These are phyloP conservation scores for Mimumesa dahlbomi DNA, from an alignment of 2,888 invertebrate genomes.

Conservation along the genomic window DNA sequence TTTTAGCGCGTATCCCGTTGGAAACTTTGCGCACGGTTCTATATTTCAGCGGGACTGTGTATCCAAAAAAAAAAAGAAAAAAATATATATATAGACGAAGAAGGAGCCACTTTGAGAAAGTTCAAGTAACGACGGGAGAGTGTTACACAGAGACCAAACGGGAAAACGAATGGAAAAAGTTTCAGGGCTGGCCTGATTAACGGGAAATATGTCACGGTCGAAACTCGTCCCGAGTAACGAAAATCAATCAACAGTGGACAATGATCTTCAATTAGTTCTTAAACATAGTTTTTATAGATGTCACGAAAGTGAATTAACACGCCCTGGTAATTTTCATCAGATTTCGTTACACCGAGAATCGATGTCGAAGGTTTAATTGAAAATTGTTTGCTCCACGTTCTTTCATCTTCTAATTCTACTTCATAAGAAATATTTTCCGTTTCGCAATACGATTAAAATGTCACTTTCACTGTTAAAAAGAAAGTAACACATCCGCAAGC, in stretches of 20 bases:
- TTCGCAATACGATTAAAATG: too few species aligned
- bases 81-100: too few species aligned
- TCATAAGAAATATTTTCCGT: too few species aligned
- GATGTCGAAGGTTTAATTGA: too few species aligned
- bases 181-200: slow-evolving; percentile 58
- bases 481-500: too few species aligned
- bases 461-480: too few species aligned
- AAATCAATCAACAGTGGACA: slow-evolving; percentile 55
- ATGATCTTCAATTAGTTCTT: slow-evolving; percentile 22
- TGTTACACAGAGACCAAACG: slow-evolving; percentile 25
- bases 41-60: slow-evolving; percentile 58
- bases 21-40: slow-evolving; percentile 61
- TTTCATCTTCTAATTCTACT: too few species aligned
- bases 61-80: slow-evolving; percentile 28
- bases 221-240: slow-evolving; percentile 38
- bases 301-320: too few species aligned
- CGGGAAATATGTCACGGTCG: slow-evolving; percentile 65
- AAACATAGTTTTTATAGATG: too few species aligned
- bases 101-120: slow-evolving; percentile 50
- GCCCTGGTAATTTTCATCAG: too few species aligned
- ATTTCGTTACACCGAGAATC: too few species aligned
- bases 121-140: slow-evolving; percentile 55
- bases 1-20: slow-evolving; percentile 23
- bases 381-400: too few species aligned
- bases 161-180: slow-evolving; percentile 66